Conservation (phyloP, 2,888 invertebrate genomes). For the Serrognathus titanus region DNA sequence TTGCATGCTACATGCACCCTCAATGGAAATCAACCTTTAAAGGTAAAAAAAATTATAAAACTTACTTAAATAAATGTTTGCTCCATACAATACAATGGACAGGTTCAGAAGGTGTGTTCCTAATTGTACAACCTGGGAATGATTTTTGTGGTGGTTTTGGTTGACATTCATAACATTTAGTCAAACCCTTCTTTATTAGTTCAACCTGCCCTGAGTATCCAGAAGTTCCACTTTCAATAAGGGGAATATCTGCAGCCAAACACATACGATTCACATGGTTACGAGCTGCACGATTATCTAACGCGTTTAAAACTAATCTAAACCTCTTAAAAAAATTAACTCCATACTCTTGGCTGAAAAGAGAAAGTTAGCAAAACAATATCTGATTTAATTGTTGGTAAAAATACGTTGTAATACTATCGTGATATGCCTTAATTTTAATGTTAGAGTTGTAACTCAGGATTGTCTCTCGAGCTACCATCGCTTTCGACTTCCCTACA, state of each 20-base stretch:
- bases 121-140: slow-evolving; percentile 97
- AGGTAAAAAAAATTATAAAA: slow-evolving; percentile 19
- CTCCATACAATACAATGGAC: slow-evolving; percentile 99
- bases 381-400: background rate
- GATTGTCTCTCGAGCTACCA: slow-evolving; percentile 87
- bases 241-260: slow-evolving; percentile 86
- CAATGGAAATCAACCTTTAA: background rate
- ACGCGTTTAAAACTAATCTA: slow-evolving; percentile 88
- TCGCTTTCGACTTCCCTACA: slow-evolving; percentile 95
- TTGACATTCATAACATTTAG: slow-evolving; percentile 96
- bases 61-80: slow-evolving; percentile 95
- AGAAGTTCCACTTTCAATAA: slow-evolving; percentile 96
- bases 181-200: slow-evolving; percentile 77
- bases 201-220: slow-evolving; percentile 98
- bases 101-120: slow-evolving; percentile 98
- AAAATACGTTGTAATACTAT: slow-evolving; percentile 85
- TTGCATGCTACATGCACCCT: too few species aligned
- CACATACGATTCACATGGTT: slow-evolving; percentile 99
- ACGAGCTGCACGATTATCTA: slow-evolving; percentile 94
- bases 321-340: slow-evolving; percentile 90
- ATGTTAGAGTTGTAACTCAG: slow-evolving; percentile 84
- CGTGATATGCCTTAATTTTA: slow-evolving; percentile 86
- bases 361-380: background rate
- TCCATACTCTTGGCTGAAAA: slow-evolving; percentile 80
- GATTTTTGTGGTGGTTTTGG: slow-evolving; percentile 88